Conservation (phyloP, 2,113 vertebrate species). For the Cercopithecus mona region DNA sequence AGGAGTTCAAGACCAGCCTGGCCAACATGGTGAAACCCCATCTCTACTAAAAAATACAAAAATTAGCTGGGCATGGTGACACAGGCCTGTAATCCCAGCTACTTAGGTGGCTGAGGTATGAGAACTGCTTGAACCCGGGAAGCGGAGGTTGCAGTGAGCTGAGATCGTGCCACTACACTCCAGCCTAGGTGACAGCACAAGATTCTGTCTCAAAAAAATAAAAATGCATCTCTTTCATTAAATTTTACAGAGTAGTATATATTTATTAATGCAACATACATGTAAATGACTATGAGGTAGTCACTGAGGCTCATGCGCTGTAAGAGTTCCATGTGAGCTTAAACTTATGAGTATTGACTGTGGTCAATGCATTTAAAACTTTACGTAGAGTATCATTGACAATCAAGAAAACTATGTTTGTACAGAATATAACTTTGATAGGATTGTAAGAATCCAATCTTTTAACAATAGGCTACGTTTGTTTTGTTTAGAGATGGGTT, state of each 20-base stretch:
- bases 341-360: background rate
- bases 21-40: too few species aligned
- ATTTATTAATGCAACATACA: background rate
- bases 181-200: too few species aligned
- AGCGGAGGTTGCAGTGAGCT: too few species aligned
- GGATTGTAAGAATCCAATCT: background rate
- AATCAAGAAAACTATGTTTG: background rate
- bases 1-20: too few species aligned
- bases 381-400: background rate
- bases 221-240: background rate
- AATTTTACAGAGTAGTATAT: background rate
- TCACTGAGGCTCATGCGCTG: background rate
- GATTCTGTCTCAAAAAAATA: too few species aligned
- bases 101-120: too few species aligned
- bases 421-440: background rate
- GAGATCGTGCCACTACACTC: too few species aligned
- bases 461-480: background rate
- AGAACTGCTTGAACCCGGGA: too few species aligned
- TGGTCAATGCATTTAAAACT: slow-evolving; percentile 1
- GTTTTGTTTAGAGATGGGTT: background rate
- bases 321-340: background rate
- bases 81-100: too few species aligned
- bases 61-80: too few species aligned
- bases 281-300: background rate
- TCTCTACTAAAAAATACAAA: too few species aligned